Evolutionary conservation across 2,797 vertebrate genomes (phyloP).

Genomic region (Melopsittacus undulatus): DNA sequence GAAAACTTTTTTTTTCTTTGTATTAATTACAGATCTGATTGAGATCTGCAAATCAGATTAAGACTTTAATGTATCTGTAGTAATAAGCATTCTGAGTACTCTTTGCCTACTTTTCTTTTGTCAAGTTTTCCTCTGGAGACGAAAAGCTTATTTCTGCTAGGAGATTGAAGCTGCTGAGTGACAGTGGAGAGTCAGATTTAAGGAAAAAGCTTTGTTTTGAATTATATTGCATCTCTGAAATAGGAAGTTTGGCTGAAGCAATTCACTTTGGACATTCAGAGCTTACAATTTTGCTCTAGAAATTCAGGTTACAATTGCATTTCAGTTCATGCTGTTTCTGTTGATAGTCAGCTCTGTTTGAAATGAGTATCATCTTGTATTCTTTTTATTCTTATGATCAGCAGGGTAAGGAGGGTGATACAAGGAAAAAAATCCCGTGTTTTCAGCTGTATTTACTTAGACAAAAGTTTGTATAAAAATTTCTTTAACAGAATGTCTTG

Average conservation of each 20-base stretch:
- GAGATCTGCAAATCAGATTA: neutral
- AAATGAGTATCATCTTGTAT: neutral
- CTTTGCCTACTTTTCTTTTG: neutral
- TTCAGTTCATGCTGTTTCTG: neutral
- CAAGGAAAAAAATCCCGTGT: neutral
- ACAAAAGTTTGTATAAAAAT: neutral
- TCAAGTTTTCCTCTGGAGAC: neutral
- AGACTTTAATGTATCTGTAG: neutral
- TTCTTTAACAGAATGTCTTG: neutral
- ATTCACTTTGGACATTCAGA: neutral
- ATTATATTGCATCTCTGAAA: neutral
- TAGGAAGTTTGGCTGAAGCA: neutral
- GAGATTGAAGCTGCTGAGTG: neutral
- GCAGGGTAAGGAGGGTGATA: neutral
- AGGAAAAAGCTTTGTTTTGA: neutral
- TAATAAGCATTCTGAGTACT: neutral
- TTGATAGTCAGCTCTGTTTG: neutral
- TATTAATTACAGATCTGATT: neutral
- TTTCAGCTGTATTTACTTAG: neutral
- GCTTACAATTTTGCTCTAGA: neutral
- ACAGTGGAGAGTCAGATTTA: neutral
- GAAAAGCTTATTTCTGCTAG: neutral
- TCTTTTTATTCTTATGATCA: neutral
- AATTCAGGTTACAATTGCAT: neutral
- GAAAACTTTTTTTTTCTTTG: neutral